These are phyloP conservation scores for Entomyzon cyanotis DNA, from an alignment of 2,113 vertebrate species.

Conservation along the genomic window DNA sequence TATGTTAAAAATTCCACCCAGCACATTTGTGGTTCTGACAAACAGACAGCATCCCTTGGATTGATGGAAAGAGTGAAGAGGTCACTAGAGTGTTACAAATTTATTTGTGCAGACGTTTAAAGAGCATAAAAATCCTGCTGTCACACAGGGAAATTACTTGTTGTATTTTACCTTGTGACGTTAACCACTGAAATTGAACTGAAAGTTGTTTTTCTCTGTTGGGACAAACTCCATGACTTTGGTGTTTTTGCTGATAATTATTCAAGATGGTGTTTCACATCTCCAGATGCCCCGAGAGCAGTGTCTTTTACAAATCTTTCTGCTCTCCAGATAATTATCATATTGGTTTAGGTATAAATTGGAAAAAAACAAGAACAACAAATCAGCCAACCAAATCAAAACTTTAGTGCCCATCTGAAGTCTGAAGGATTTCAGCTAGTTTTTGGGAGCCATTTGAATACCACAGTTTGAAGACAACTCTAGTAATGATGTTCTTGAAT, in stretches of 20 bases:
- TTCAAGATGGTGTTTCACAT: not conserved
- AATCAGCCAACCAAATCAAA: not conserved
- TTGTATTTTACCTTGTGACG: not conserved
- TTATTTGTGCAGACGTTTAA: not conserved
- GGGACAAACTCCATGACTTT: not conserved
- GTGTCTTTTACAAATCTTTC: not conserved
- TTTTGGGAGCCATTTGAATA: not conserved
- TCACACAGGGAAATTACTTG: not conserved
- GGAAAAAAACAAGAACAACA: not conserved
- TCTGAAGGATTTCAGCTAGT: not conserved
- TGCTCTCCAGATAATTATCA: not conserved
- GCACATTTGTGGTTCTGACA: not conserved
- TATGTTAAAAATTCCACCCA: not conserved
- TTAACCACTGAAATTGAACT: not conserved
- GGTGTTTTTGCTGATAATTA: fast-evolving
- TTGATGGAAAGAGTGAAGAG: not conserved
- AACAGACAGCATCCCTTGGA: not conserved
- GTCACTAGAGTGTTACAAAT: not conserved
- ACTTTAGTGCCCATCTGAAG: not conserved
- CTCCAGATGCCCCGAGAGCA: not conserved
- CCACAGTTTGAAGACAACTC: not conserved
- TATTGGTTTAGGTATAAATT: not conserved
- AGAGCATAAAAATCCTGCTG: not conserved
- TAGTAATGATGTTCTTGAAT: not conserved
- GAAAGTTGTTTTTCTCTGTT: not conserved